A percentile compares a stretch with the other conserved stretches of the same genome.
These are phyloP conservation scores for Yasuhikotakia modesta DNA, from an alignment of 2,797 vertebrate species.

Conservation along the genomic window DNA sequence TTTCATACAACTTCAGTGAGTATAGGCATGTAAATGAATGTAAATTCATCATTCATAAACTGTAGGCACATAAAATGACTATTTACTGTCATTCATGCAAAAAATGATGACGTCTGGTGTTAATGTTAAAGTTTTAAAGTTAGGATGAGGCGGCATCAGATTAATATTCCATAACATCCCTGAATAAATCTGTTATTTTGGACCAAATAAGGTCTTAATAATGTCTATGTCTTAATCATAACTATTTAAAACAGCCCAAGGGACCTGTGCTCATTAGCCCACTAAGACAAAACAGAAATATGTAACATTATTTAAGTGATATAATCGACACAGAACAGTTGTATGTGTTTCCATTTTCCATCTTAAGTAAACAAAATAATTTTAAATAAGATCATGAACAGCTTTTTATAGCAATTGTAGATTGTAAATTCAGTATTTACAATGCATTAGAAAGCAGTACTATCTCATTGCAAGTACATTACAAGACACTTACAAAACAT, in stretches of 20 bases:
- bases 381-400: neutral
- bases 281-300: neutral
- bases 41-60: constrained; percentile 59
- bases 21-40: constrained; percentile 51
- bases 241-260: neutral
- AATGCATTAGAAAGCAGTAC: too few relatives aligned
- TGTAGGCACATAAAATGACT: constrained; percentile 67
- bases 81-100: constrained; percentile 25
- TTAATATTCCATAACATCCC: constrained; percentile 10
- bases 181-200: neutral
- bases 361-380: neutral
- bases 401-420: neutral
- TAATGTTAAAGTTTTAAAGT: too few relatives aligned
- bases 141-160: constrained; percentile 2
- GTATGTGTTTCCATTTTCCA: neutral
- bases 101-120: too few relatives aligned
- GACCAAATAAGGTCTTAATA: too few relatives aligned
- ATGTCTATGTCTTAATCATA: too few relatives aligned
- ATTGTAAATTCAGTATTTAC: too few relatives aligned
- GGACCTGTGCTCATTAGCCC: neutral
- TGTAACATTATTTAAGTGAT: neutral
- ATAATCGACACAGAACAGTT: neutral
- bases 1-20: constrained; percentile 49
- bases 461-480: too few relatives aligned
- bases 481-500: too few relatives aligned